Evolutionary conservation across 92 coral and sea anemone genomes (phyloP).

Genomic region (Phenganax marumi): DNA sequence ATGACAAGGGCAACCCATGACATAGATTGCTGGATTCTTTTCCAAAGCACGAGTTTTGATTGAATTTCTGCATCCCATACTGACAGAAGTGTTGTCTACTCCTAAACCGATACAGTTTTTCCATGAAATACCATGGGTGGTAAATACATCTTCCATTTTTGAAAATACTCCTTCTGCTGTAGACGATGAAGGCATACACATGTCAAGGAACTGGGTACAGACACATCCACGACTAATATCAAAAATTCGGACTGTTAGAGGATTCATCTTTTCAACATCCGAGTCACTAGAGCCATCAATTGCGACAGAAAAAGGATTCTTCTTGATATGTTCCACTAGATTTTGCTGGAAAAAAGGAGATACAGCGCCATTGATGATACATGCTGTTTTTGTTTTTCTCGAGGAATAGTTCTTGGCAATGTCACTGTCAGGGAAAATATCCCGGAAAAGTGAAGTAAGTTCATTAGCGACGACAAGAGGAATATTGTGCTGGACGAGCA

Average conservation of each 20-base stretch:
- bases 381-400: constrained; percentile 40
- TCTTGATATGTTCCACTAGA: constrained; percentile 13
- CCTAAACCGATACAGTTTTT: constrained; percentile 51
- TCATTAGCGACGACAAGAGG: constrained; percentile 40
- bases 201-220: constrained; percentile 28
- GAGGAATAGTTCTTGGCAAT: constrained; percentile 34
- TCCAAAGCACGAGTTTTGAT: constrained; percentile 47
- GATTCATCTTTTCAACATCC: constrained; percentile 44
- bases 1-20: constrained; percentile 54
- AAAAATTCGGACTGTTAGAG: constrained; percentile 4
- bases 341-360: constrained; percentile 28
- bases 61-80: constrained; percentile 57
- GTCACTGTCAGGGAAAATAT: constrained; percentile 35
- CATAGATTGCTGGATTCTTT: constrained; percentile 54
- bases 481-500: constrained; percentile 45
- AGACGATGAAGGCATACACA: constrained; percentile 38
- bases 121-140: constrained; percentile 32
- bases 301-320: constrained; percentile 25
- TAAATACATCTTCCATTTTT: not conserved
- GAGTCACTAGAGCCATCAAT: constrained; percentile 25
- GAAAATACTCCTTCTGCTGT: constrained; percentile 31
- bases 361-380: constrained; percentile 34
- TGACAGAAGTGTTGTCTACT: constrained; percentile 40
- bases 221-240: not conserved
- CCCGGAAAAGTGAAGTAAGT: constrained; percentile 23